phyloP scores from a whole-genome alignment of 2,797 vertebrate species.

The Pseudocheirus occidentalis region DNA sequence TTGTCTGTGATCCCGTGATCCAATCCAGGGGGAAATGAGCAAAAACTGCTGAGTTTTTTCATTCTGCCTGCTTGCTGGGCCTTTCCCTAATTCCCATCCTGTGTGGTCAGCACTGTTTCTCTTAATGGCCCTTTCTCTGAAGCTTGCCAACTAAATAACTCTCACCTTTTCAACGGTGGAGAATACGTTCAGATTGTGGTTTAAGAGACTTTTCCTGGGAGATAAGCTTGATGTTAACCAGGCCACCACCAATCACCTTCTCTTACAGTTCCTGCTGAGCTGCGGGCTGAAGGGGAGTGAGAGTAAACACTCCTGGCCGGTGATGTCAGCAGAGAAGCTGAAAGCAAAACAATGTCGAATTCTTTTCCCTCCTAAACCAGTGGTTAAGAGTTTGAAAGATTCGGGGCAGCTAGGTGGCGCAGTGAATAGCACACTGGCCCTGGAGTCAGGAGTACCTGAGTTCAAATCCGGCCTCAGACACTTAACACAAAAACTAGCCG shows the following conservation, averaged over 20 bases:
- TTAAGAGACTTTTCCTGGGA: background rate
- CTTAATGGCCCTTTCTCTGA: background rate
- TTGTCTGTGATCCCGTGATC: background rate
- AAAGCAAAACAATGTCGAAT: background rate
- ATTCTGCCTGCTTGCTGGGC: background rate
- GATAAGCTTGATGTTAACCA: background rate
- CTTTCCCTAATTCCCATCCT: background rate
- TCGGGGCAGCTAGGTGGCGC: no score
- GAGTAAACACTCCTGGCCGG: background rate
- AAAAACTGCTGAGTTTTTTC: background rate
- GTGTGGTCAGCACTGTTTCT: background rate
- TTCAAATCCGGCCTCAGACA: no score
- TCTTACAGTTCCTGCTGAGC: background rate
- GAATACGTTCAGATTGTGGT: background rate
- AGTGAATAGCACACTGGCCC: no score
- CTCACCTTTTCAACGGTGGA: background rate
- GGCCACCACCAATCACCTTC: background rate
- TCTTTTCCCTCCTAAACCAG: background rate
- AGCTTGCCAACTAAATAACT: background rate
- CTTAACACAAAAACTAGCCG: no score
- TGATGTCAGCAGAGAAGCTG: background rate
- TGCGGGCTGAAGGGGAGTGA: background rate
- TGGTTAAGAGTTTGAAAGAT: background rate
- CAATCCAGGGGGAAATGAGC: background rate
- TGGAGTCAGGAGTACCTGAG: no score